Evolutionary conservation across 2,888 invertebrate species (phyloP), one percentile per base, ranked within the genome.

Genomic region (Malthinus flaveolus): DNA sequence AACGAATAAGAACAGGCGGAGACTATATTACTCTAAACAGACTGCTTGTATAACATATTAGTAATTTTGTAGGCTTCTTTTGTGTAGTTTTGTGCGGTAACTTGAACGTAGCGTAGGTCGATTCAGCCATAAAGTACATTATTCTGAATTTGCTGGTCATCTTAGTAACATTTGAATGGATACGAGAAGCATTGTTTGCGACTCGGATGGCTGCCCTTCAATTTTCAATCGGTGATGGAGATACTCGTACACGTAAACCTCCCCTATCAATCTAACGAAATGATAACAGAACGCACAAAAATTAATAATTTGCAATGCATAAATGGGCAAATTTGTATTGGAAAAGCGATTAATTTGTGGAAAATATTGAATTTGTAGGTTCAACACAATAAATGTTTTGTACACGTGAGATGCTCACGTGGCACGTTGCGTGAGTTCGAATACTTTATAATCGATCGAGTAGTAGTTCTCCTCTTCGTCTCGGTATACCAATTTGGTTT

Each of bases 101-200:
- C 23, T 23, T 5, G 23, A 23, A 5, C 23, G 3, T 23, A 23
- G 23, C 23, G 23, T 23, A 23, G 23, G 39, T 48, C 34, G 47
- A 34, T 34, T 55, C 49, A 55, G 48, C 55, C 49, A 13, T 45
- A 45, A 47, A 39, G 51, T 56, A 48, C 56, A 57, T 57, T 50
- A 57, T 51, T 57, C 56, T 52, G 49, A 58, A 58, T 58, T 47
- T 58, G 52, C 52, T 58, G 57, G 57, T 58, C 57, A 58, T 58
- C 52, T 58, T 58, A 45, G 52, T 56, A 56, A 49, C 49, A 56
- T 44, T 49, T 46, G 56, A 45, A 44, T 45, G 52, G 49, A 52
- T 44, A 49, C 34, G 32, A 58, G 52, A 49, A 35, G 42, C 57
- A 53, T 58, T 58, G 57, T 58, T 58, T 58, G 57, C 52, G 57